Base-by-base conservation (phyloP, 2,888 invertebrate species). In the Erannis defoliaria region DNA sequence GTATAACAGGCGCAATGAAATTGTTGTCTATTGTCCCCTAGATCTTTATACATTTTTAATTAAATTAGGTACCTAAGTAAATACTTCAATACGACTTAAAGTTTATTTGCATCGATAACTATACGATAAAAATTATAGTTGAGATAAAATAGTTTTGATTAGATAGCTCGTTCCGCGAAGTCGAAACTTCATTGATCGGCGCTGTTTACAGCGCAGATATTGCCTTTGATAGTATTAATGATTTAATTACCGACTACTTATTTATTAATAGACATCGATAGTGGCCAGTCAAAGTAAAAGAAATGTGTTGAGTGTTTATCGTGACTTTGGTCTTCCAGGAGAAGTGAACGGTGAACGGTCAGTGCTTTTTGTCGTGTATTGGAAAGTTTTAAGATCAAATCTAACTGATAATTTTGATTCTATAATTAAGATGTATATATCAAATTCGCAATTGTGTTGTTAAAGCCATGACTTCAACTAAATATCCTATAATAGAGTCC, bases 121-220 rank as follows among this genome's bases (percentile, higher is more conserved):
- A 53, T 38, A n/a, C 56, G 65, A 67, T 64, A 67, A 49, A 26
- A 61, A 46, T 37, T 50, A 42, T 68, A 63, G 31, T 68, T 66
- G 58, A 54, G 78, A 78, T 78, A 72, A 78, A 68, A 80, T 78
- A 63, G 35, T 69, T 67, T 56, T 51, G 78, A 80, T 78, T 71
- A 78, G 74, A 79, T 78, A 68, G 66, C 26, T 26, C 42, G 66
- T 72, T 73, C 72, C 33, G 10, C 55, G 64, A 66, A 69, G 57
- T 55, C 35, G 35, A 50, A 53, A 50, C 63, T 66, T 65, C 62
- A 50, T 40, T 62, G 64, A 54, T 51, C 56, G 63, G 46, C 58
- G 48, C n/a, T n/a, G n/a, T n/a, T 45, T 62, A 48, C 42, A 23
- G 53, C 38, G 48, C 53, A 21, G 48, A 53, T 64, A 38, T 55